Evolutionary conservation across 2,888 invertebrate species (phyloP), one percentile per base, ranked within the genome.

Genomic region (Sepiola atlantica): DNA sequence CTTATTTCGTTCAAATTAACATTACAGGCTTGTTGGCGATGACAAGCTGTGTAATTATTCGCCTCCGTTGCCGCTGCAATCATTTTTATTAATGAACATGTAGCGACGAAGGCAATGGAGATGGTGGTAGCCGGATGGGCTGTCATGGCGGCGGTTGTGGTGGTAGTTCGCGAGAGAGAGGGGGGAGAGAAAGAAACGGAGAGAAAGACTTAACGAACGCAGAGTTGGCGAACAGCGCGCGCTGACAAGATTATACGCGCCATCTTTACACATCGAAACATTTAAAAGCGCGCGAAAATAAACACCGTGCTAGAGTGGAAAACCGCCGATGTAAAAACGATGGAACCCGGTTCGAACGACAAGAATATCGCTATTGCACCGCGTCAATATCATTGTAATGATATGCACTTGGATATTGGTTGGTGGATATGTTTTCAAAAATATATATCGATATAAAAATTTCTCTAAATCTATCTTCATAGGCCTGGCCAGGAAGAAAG

Each of bases 1-100:
- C 77, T 77, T 77, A 77, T 77, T 77, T 77, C 32, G 77, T n/a
- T 77, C 77, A 77, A 77, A 77, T 77, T 77, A 77, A 77, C 77
- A 77, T 77, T 77, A n/a, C 77, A 77, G 77, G 77, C 77, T 77
- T 77, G n/a, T 77, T 77, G 77, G n/a, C n/a, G 77, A 77, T 77
- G 77, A 77, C 77, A n/a, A 77, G 77, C 77, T 77, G n/a, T 77
- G n/a, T 77, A 77, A 77, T 77, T 77, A 77, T 77, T n/a, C 77
- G n/a, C 4, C 77, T 77, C 77, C 32, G 77, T 32, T 18, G 77
- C 28, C n/a, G 28, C 77, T n/a, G 32, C 77, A 32, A 77, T 32
- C n/a, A 77, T 77, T 77, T n/a, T 32, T 16, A n/a, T 32, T 77
- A 77, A 77, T 32, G n/a, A 77, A 77, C 77, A 77, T 77, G 77